Evolutionary conservation across 2,888 invertebrate species (phyloP), one percentile per base, ranked within the genome.

Genomic region (Horisme vitalbata): DNA sequence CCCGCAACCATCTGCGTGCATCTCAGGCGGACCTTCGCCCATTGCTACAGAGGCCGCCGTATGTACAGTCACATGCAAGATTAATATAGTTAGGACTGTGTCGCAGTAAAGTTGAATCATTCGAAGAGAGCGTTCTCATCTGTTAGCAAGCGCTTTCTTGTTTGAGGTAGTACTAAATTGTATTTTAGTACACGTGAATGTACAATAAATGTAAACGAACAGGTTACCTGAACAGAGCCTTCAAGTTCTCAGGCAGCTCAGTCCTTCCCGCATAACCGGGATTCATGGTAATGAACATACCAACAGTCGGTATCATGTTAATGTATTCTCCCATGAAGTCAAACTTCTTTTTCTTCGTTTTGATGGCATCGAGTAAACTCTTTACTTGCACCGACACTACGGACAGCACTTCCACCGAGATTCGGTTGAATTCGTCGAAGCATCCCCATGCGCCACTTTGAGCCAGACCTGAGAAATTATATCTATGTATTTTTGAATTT

Each of bases 401-500:
- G 23, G 98, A 98, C 47, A 98, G 81, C 46, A 98, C 98, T 83
- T 98, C 98, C 0, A 98, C 95, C 0, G 97, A 95, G 65, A 98
- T 98, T 45, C 98, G 92, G 82, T 98, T 98, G 80, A 98, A 98
- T 79, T 98, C 98, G 73, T 98, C 98, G 77, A 98, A 98, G 75
- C 98, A 98, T 20, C 98, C 98, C 98, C 98, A 98, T 6, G 97
- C 96, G 0, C 98, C 98, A 10, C 97, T 97, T 87, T 98, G 98
- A 1, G 96, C 94, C 38, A 98, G 86, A n/a, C 97, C 90, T 90
- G 23, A n/a, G n/a, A n/a, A n/a, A n/a, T n/a, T n/a, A n/a, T n/a
- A n/a, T n/a, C n/a, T n/a, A n/a, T n/a, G n/a, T n/a, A n/a, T n/a
- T n/a, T n/a, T n/a, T n/a, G n/a, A n/a, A n/a, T n/a, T n/a, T n/a